Percentiles rank a stretch among this genome's conserved stretches.
Conservation (phyloP, 2,797 vertebrate species). For the Melanotaenia trifasciata region DNA sequence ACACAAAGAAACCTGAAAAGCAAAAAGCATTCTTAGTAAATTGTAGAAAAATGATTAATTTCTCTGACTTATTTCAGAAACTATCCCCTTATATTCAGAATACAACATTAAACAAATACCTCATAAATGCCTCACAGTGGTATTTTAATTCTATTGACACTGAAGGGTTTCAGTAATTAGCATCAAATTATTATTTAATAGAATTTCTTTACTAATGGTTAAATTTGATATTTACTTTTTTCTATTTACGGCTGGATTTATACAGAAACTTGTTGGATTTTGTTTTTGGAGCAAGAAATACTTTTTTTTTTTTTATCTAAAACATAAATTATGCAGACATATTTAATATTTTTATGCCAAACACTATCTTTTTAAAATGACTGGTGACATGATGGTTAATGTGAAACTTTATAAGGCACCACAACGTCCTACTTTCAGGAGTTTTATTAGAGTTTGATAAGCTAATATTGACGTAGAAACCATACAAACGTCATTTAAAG, state of each 20-base stretch:
- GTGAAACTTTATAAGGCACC: conserved; percentile 3
- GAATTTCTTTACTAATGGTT: neutral
- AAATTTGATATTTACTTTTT: too few relatives aligned
- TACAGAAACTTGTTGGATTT: neutral
- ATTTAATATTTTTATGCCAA: neutral
- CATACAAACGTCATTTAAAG: conserved; percentile 32
- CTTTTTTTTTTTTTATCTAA: neutral
- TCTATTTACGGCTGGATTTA: neutral
- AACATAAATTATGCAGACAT: neutral
- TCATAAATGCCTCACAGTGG: neutral
- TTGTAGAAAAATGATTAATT: neutral
- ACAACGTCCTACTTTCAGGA: neutral
- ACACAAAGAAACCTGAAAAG: neutral
- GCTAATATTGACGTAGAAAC: conserved; percentile 16
- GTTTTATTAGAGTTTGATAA: conserved; percentile 18
- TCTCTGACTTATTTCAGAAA: neutral
- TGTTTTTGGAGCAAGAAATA: neutral
- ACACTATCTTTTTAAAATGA: neutral
- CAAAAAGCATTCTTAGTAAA: neutral
- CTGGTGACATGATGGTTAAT: neutral
- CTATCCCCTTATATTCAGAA: neutral
- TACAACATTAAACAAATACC: neutral
- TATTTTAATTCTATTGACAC: neutral
- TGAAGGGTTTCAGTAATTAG: neutral
- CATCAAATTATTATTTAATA: neutral